Conservation (phyloP, 2,113 vertebrate species). For the Myanophis thanlyinensis region DNA sequence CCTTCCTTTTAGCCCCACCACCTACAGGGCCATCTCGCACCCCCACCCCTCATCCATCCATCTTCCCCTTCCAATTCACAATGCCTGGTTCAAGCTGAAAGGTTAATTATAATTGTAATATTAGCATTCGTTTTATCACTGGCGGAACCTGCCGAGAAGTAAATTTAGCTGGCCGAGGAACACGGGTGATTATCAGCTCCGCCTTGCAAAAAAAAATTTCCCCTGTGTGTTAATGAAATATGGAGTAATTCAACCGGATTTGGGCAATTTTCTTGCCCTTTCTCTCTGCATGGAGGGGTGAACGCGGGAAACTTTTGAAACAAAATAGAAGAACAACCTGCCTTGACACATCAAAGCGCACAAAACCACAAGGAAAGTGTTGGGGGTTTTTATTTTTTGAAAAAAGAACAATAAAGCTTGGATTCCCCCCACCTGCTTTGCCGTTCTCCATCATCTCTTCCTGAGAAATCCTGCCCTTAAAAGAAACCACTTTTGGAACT, state of each 20-base stretch:
- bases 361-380: not conserved
- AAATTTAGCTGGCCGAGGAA: constrained; percentile 55
- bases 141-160: constrained; percentile 35
- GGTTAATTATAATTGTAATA: constrained; percentile 58
- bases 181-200: constrained; percentile 37
- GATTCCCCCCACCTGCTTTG: not conserved
- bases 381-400: not conserved
- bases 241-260: constrained; percentile 42
- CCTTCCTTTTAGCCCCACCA: not conserved
- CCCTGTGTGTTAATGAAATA: constrained; percentile 51
- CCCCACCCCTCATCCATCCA: not conserved
- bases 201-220: not conserved
- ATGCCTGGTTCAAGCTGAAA: constrained; percentile 49
- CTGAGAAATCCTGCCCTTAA: not conserved
- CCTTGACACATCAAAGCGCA: constrained; percentile 3
- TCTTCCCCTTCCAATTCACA: constrained; percentile 12
- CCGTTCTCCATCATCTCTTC: not conserved
- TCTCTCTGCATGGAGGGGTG: not conserved
- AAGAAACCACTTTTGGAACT: constrained; percentile 32
- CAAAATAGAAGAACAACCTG: constrained; percentile 26
- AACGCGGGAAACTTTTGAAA: constrained; percentile 23
- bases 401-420: not conserved
- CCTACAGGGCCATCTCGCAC: not conserved
- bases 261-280: constrained; percentile 20
- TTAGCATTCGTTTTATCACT: constrained; percentile 52